Evolutionary conservation across 2,888 invertebrate genomes (phyloP).

Genomic region (Himalopsyche tibetana): DNA sequence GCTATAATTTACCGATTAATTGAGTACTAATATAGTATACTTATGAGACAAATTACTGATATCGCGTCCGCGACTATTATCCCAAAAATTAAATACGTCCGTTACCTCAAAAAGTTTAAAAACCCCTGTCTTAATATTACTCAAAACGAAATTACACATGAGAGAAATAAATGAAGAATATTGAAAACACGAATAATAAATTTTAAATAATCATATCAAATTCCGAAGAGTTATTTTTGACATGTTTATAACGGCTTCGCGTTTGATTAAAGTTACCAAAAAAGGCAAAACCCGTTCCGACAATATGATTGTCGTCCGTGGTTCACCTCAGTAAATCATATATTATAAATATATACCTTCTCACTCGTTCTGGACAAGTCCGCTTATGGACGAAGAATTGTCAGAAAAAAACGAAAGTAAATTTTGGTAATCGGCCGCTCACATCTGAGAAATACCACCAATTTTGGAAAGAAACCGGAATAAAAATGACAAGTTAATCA

Average conservation of each 20-base stretch:
- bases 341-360: conserved; percentile 27
- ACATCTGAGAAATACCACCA: background rate
- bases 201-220: conserved; percentile 22
- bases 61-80: too few relatives aligned
- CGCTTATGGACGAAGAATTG: conserved; percentile 29
- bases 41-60: too few relatives aligned
- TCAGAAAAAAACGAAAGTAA: background rate
- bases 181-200: background rate
- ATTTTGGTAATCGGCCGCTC: conserved; percentile 11
- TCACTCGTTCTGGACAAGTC: conserved; percentile 4
- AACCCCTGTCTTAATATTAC: too few relatives aligned
- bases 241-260: conserved; percentile 29
- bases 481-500: conserved; percentile 40
- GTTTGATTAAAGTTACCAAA: conserved; percentile 8
- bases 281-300: conserved; percentile 3
- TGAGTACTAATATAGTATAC: too few relatives aligned
- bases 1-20: too few relatives aligned
- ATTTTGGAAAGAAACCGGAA: conserved; percentile 2
- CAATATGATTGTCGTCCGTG: background rate
- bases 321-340: conserved; percentile 11
- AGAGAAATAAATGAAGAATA: too few relatives aligned
- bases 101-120: too few relatives aligned
- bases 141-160: too few relatives aligned
- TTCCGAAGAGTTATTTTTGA: conserved; percentile 8
- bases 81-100: too few relatives aligned